Evolutionary conservation across 2,888 invertebrate species (phyloP).

Genomic region (Cataglyphis cursor): DNA sequence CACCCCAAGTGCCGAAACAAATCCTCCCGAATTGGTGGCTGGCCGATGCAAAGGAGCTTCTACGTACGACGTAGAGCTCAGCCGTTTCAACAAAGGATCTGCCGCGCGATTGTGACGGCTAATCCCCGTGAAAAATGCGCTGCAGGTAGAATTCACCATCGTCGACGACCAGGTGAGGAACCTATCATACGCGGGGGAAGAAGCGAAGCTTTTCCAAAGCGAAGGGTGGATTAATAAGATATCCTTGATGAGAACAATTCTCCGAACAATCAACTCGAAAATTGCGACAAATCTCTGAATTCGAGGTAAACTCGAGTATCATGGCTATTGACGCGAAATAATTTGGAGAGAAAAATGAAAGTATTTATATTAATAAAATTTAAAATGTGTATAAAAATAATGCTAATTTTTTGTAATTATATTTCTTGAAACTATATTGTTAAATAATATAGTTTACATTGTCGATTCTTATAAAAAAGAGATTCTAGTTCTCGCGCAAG

Average conservation of each 20-base stretch:
- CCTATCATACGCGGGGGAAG: background rate
- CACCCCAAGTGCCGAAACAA: conserved; percentile 86
- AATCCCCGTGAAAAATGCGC: conserved; percentile 83
- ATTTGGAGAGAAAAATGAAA: background rate
- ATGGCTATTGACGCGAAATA: background rate
- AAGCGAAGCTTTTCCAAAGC: conserved; percentile 59
- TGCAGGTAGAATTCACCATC: conserved; percentile 81
- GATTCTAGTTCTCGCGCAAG: conserved; percentile 9
- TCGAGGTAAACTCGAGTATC: background rate
- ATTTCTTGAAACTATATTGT: background rate
- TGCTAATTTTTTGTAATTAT: background rate
- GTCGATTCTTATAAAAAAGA: background rate
- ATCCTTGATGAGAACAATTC: conserved; percentile 33
- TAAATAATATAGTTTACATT: background rate
- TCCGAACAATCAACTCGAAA: background rate
- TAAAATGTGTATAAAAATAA: background rate
- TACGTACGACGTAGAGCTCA: conserved; percentile 61
- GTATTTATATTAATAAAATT: background rate
- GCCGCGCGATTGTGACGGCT: conserved; percentile 74
- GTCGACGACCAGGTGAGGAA: conserved; percentile 65
- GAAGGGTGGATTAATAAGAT: conserved; percentile 58
- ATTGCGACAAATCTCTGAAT: conserved; percentile 6
- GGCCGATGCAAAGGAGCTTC: conserved; percentile 83
- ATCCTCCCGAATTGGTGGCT: conserved; percentile 85
- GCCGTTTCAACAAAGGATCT: conserved; percentile 75